Base-by-base conservation (phyloP, 2,113 vertebrate species). In the Irena cyanogastra region DNA sequence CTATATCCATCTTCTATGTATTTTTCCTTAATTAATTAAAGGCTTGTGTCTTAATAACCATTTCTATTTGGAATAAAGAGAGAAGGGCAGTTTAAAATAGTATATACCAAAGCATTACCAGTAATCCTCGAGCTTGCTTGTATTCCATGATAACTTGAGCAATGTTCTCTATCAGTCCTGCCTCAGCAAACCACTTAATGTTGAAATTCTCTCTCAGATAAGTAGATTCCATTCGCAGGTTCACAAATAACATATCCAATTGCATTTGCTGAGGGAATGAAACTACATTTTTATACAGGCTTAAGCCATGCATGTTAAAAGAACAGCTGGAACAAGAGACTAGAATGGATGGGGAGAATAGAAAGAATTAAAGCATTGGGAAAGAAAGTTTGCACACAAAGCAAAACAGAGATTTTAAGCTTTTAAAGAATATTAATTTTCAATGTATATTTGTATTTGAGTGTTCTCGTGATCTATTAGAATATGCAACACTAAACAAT, bases 81-180 rank as follows among this genome's bases (percentile, higher is more conserved):
- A 54, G 3, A 31, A 45, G 53, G 26, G 7, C 11, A 63, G 15
- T 47, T 35, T 61, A 37, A 53, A 85, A 66, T 6, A 87, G 44
- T 5, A 23, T 69, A 31, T 4, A 77, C 13, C 39, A 39, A 10
- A 14, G 10, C 60, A 94, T 95, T 98, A 99, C 99, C 98, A 98
- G 66, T 63, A 99, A 94, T 69, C 98, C 97, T 75, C 98, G 97
- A 70, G 79, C 97, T 81, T 98, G 95, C 87, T 98, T 98, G 97
- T 98, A 99, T 92, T 99, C 99, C 49, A 97, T 97, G 85, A 98
- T 82, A 16, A 99, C 91, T 35, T 33, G 87, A 45, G 95, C 94
- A 12, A 99, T 98, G 82, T 98, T 99, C 19, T 99, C 98, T 95
- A 99, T 97, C 33, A 99, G 96, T 24, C 99, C 99, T 11, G 47